Evolutionary conservation across 2,888 invertebrate genomes (phyloP).

Genomic region (Sipha maydis): DNA sequence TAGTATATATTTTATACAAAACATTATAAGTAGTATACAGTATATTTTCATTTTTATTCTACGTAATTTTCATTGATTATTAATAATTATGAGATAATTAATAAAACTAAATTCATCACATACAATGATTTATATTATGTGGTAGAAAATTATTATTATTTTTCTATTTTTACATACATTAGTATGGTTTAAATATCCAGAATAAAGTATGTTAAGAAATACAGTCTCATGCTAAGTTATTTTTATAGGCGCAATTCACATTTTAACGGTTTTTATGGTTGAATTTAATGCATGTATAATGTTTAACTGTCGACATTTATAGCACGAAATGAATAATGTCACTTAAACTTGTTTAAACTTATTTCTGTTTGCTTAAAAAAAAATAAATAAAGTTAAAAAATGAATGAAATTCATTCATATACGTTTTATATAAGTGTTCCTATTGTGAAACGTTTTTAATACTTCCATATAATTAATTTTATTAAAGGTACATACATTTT

Average conservation of each 20-base stretch:
- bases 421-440: background rate
- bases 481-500: background rate
- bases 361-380: background rate
- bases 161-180: background rate
- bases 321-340: conserved; percentile 24
- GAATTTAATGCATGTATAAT: background rate
- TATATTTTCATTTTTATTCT: background rate
- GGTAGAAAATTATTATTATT: background rate
- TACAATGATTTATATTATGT: background rate
- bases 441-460: background rate
- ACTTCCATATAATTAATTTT: background rate
- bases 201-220: background rate
- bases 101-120: background rate
- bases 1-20: too few species aligned
- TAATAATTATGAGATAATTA: background rate
- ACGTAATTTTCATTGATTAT: background rate
- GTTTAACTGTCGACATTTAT: background rate
- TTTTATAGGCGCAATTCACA: background rate
- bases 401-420: too few species aligned
- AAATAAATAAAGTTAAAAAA: background rate
- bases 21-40: too few species aligned
- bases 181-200: background rate
- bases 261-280: background rate
- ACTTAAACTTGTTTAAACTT: background rate
- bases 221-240: background rate